Evolutionary conservation across 2,797 vertebrate species (phyloP).

Genomic region (Basileuterus tristriatus): DNA sequence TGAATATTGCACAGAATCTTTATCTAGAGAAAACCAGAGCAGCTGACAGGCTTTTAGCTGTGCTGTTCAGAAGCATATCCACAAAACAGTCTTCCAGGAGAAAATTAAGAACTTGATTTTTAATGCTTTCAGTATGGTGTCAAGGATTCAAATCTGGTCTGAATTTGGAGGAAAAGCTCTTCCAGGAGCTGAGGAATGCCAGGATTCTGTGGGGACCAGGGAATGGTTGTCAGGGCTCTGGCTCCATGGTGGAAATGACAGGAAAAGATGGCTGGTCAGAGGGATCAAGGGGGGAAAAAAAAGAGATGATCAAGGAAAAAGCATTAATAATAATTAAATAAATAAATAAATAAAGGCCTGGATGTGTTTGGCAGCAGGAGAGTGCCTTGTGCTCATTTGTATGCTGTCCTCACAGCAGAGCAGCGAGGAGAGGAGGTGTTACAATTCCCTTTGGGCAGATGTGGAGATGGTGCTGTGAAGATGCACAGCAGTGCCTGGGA

Average conservation of each 20-base stretch:
- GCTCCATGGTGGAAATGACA: background rate
- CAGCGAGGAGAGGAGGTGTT: background rate
- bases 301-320: background rate
- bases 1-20: background rate
- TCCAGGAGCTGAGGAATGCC: background rate
- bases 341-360: background rate
- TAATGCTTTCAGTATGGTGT: background rate
- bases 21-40: background rate
- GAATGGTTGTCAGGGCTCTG: background rate
- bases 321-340: background rate
- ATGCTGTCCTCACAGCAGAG: background rate
- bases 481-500: background rate
- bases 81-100: background rate
- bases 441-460: background rate
- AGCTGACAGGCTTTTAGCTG: background rate
- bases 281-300: background rate
- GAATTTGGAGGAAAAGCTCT: constrained; percentile 1
- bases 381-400: background rate
- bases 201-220: background rate
- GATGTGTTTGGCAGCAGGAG: background rate
- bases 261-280: background rate
- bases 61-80: background rate
- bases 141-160: constrained; percentile 17
- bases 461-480: background rate
- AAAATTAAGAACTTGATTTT: background rate